phyloP scores from a whole-genome alignment of 2,113 vertebrate genomes.

The Carollia perspicillata region DNA sequence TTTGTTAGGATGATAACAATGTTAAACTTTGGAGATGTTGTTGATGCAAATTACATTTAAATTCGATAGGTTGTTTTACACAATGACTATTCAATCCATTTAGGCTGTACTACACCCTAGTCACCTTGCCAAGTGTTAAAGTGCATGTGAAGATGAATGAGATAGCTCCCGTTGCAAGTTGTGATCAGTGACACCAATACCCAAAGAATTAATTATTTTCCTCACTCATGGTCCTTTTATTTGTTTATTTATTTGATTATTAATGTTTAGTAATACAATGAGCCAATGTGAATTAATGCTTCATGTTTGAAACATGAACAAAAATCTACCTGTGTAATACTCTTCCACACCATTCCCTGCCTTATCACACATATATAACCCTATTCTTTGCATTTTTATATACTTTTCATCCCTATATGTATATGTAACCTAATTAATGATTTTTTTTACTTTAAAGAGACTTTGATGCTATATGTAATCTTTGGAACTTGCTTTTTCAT shows the following conservation, averaged over 20 bases:
- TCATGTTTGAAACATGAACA: not conserved
- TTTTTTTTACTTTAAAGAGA: not conserved
- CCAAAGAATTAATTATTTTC: not conserved
- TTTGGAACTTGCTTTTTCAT: not conserved
- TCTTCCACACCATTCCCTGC: not conserved
- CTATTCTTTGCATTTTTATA: not conserved
- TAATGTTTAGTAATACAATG: not conserved
- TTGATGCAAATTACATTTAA: conserved; percentile 22
- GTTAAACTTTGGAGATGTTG: not conserved
- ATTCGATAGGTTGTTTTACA: conserved; percentile 36
- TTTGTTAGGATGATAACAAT: conserved; percentile 8
- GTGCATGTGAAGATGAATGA: not conserved
- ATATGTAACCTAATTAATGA: not conserved
- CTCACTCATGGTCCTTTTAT: not conserved
- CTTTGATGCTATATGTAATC: not conserved
- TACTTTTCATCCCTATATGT: not conserved
- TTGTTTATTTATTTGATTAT: not conserved
- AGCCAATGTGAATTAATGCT: not conserved
- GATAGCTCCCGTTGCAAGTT: not conserved
- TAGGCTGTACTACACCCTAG: not conserved
- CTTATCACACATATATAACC: not conserved
- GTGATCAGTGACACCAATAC: not conserved
- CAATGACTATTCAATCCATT: conserved; percentile 29
- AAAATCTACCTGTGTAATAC: not conserved
- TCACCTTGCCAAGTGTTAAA: conserved; percentile 21